These are phyloP conservation scores for Peromyscus maniculatus DNA, from an alignment of 2,113 vertebrate species.

Conservation along the genomic window DNA sequence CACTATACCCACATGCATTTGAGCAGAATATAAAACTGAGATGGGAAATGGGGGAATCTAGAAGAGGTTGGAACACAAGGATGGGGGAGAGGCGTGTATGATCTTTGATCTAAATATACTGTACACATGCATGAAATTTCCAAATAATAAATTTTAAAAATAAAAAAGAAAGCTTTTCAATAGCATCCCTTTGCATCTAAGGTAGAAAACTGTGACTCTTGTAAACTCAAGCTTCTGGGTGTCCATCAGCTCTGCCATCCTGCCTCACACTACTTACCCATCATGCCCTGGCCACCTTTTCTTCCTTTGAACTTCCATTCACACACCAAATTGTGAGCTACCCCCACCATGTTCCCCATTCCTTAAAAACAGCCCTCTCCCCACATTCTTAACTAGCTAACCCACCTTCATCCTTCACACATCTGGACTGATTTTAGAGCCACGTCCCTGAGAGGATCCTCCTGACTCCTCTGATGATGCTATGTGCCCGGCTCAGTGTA, in stretches of 20 bases:
- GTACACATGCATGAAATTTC: background rate
- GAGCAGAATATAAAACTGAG: background rate
- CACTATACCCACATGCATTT: too few species aligned
- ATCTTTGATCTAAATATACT: background rate
- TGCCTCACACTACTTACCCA: too few species aligned
- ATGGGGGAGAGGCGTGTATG: background rate
- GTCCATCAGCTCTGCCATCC: fast-evolving
- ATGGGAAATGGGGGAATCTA: fast-evolving
- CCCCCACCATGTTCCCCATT: background rate
- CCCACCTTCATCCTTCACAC: background rate
- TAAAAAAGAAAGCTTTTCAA: background rate
- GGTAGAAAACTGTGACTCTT: background rate
- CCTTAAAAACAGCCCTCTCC: background rate
- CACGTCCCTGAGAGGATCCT: background rate
- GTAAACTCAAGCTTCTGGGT: background rate
- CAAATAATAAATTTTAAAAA: background rate
- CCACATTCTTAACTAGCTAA: background rate
- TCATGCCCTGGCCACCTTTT: background rate
- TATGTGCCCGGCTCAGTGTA: fast-evolving
- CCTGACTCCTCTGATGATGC: background rate
- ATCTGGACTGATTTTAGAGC: background rate
- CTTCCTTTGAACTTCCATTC: background rate
- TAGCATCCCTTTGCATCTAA: background rate
- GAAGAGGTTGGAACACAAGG: background rate
- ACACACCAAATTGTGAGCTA: background rate